Evolutionary conservation across 2,888 invertebrate genomes (phyloP).

Genomic region (Epistrophella euchroma): DNA sequence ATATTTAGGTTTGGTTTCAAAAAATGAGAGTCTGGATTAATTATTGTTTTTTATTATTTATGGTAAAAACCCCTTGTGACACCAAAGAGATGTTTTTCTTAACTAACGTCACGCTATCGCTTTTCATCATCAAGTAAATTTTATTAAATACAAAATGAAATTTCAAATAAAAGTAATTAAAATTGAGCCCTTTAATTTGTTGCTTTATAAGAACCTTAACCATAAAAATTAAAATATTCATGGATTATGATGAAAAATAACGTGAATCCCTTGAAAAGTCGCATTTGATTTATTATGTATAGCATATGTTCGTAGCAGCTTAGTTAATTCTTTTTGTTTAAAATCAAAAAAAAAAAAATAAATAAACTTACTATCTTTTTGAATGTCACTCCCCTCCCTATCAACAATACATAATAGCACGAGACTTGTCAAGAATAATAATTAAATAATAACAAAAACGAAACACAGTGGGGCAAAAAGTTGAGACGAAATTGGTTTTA

Average conservation of each 20-base stretch:
- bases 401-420: background rate
- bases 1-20: too few relatives aligned
- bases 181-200: slow-evolving; percentile 1
- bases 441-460: background rate
- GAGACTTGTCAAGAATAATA: slow-evolving; percentile 10
- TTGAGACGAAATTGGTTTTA: background rate
- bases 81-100: background rate
- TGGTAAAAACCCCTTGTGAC: too few relatives aligned
- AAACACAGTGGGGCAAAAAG: background rate
- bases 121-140: background rate
- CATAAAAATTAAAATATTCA: slow-evolving; percentile 13
- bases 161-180: background rate
- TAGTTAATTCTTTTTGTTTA: background rate
- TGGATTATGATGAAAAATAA: slow-evolving; percentile 24
- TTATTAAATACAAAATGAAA: background rate
- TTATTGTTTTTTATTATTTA: too few relatives aligned
- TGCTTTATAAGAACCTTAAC: background rate
- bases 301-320: background rate
- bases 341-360: background rate
- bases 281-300: slow-evolving; percentile 25
- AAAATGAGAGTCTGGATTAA: too few relatives aligned
- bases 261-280: slow-evolving; percentile 38
- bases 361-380: background rate
- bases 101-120: background rate
- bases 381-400: background rate